Base-by-base conservation (phyloP, 2,888 invertebrate species). In the Trisateles emortualis region DNA sequence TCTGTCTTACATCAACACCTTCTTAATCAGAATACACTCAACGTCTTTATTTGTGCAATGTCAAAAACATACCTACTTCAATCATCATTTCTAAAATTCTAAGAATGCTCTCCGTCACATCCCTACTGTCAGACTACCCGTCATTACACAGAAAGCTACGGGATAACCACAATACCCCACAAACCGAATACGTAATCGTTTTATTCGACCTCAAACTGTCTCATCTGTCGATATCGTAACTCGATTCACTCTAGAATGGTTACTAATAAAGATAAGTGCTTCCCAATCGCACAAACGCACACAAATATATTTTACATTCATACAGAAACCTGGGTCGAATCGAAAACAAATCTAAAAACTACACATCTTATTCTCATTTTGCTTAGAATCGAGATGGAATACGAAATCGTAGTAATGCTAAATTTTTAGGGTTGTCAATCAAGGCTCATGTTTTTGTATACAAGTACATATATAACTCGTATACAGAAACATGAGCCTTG, bases 321-420 rank as follows among this genome's bases (percentile, higher is more conserved):
- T 10, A 8, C 11, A n/a, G 14, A 33, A 50, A 43, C 29, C 32
- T 8, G 26, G 49, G 35, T 59, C 47, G 32, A 59, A 70, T 58
- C 49, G 58, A 63, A 67, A 68, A 54, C 55, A 53, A 59, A 59
- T 63, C 54, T 47, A 55, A 55, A 26, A 68, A 67, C 68, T 59
- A 58, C 36, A 36, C 19, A 44, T 57, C 44, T 51, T 49, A 70
- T 40, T 70, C 59, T 48, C 38, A 45, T 63, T 56, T 41, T 26
- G 45, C 42, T 49, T 59, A n/a, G 42, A 54, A 52, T 55, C 44
- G 52, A 51, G 44, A 66, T 66, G 35, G 32, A 32, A 47, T 51
- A 41, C 13, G 48, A 48, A 56, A 51, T 57, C 39, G n/a, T 59
- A 47, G 66, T 57, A 45, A 36, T 32, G 3, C 13, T 32, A 16